Evolutionary conservation across 2,113 vertebrate genomes (phyloP), one percentile per base, ranked within the genome.

Genomic region (Tautogolabrus adspersus): DNA sequence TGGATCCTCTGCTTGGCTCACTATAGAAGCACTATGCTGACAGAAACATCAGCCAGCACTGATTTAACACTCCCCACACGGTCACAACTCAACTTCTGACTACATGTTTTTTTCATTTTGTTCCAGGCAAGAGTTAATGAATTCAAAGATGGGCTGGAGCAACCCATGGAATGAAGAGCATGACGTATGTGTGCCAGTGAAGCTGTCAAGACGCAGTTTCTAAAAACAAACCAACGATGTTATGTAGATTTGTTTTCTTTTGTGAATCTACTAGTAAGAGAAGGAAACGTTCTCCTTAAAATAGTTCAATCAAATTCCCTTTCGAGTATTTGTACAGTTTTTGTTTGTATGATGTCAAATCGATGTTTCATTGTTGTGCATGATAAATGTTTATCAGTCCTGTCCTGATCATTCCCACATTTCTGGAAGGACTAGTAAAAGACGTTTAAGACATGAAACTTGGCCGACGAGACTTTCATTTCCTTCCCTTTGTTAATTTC

Each of bases 101-200:
- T 5, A 0, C 16, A 12, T 22, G 1, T 77, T 62, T 23, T 68
- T 84, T 64, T 9, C 26, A 8, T 82, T 51, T 34, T 56, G 15
- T 90, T 90, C n/a, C 91, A 97, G 96, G 84, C 82, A 1, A 94
- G 88, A 69, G 62, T 97, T 62, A 92, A 92, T 63, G 94, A 94
- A 21, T 95, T 94, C 90, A 95, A 94, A 81, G 91, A 94, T 6
- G 85, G 67, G 51, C 89, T 87, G 66, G 94, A 94, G 23, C 90
- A 93, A 2, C 86, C 91, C 49, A 96, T 96, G 96, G 94, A 96
- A 5, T 96, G 93, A 93, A 10, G 64, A 55, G 11, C 66, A 21
- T 55, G 37, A 19, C 40, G 0, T 9, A 6, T 21, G 44, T 38
- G 22, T n/a, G 60, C 47, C 34, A 6, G 19, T 18, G 1, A 75